These are phyloP conservation scores for Tricholauxania praeusta DNA, from an alignment of 2,888 invertebrate genomes.

Conservation along the genomic window DNA sequence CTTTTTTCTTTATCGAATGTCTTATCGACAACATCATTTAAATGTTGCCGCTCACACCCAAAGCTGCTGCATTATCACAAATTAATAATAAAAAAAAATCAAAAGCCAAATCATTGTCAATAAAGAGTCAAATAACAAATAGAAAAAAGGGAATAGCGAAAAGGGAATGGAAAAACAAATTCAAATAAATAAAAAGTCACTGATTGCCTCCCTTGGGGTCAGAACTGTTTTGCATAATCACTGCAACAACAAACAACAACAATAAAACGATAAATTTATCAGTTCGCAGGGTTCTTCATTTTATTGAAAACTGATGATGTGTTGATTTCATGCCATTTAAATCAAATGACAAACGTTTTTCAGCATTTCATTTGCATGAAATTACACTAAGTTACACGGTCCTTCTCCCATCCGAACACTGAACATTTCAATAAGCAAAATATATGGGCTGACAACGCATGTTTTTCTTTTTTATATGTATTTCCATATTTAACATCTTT, in stretches of 20 bases:
- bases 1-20: no score
- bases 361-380: no score
- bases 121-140: not conserved
- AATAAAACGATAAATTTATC: constrained; percentile 31
- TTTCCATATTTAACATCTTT: no score
- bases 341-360: constrained; percentile 19
- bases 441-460: no score
- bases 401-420: no score
- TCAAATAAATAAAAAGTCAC: constrained; percentile 42
- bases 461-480: no score
- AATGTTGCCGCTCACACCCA: constrained; percentile 14
- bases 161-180: not conserved
- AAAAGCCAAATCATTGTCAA: constrained; percentile 5
- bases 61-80: constrained; percentile 29
- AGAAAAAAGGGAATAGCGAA: not conserved
- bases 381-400: no score
- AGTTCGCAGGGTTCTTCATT: constrained; percentile 39
- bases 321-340: constrained; percentile 41
- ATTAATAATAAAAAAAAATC: not conserved
- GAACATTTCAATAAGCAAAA: no score
- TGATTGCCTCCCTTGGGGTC: constrained; percentile 40
- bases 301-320: constrained; percentile 39
- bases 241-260: not conserved
- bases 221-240: constrained; percentile 18
- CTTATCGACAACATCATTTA: no score